Base-by-base conservation (phyloP, 2,888 invertebrate genomes). In the Boloria euphrosyne region DNA sequence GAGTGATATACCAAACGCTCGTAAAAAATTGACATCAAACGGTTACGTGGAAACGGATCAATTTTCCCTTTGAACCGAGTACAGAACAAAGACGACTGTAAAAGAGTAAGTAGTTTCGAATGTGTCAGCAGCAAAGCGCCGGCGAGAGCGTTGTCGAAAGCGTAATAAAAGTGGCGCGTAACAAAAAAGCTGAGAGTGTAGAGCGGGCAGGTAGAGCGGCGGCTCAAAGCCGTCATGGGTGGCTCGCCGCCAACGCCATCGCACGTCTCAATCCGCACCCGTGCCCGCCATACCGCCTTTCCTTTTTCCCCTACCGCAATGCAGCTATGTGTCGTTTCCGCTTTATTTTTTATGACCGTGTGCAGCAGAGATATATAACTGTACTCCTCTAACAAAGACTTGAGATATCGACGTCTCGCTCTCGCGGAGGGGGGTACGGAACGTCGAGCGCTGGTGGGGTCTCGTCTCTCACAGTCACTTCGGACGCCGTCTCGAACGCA, bases 211-310 rank as follows among this genome's bases (percentile, higher is more conserved):
- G 82, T 83, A 82, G 78, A 78, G 80, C 87, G 86, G 86, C 85
- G 77, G 79, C 83, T 87, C 90, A 90, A 90, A 90, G 91, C 85
- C 91, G 89, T 87, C 92, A 88, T 91, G 92, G 92, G 92, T 92
- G 92, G 91, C 91, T 84, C 87, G 90, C 89, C 88, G 86, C 87
- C 90, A 85, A 88, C 92, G 89, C 90, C 89, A 86, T 87, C 86
- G 89, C 91, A 91, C 91, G 89, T 91, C 92, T 90, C 91, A 92
- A 93, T 92, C 92, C 91, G 90, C 90, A 86, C 89, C 88, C 86
- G 88, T 82, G 86, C 87, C 86, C 83, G 80, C 87, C 88, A 89
- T 87, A 83, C 89, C 86, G 85, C 91, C 87, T 90, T 90, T 90
- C 89, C 90, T 89, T 89, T 89, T 88, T 88, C 87, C 87, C 89